Evolutionary conservation across 2,888 invertebrate species (phyloP), one percentile per base, ranked within the genome.

Genomic region (Scaeva pyrastri): DNA sequence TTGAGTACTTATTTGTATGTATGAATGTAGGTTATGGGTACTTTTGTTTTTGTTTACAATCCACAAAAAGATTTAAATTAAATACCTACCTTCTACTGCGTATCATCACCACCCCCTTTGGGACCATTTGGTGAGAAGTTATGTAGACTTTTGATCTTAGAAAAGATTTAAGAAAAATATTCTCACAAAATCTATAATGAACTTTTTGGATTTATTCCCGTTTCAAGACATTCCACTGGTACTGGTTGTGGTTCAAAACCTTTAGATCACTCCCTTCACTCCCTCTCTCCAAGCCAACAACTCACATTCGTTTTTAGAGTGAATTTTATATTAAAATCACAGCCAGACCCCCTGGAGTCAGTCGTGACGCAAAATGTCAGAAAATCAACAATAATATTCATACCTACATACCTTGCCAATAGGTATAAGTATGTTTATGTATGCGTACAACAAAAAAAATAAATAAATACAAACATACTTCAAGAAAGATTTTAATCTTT

Each of bases 401-500:
- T 4, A 6, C 6, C 6, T 6, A 26, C 6, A 26, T 26, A 26
- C 31, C 31, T 31, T 7, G 8, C 31, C 31, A n/a, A n/a, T 31
- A 31, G 31, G 31, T 31, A n/a, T n/a, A 31, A 31, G 31, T 31
- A n/a, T n/a, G 31, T 31, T 31, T 31, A n/a, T n/a, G n/a, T n/a
- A 16, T 2, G 3, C 5, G 48, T 31, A 66, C 4, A 48, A 23
- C 0, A 1, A 50, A 70, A 26, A 14, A 14, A 66, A 66, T n/a
- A n/a, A n/a, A n/a, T n/a, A n/a, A n/a, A n/a, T n/a, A n/a, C n/a
- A 10, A 19, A 76, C 68, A 74, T 36, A 45, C 41, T 71, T 45
- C 71, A 72, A 80, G 64, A 64, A 71, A 84, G 75, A 85, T 81
- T 73, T 68, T 12, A 76, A 81, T 81, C 81, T 76, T 76, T 85